phyloP scores from a whole-genome alignment of 23 tunicate genomes.

The Oikopleura dioica region DNA sequence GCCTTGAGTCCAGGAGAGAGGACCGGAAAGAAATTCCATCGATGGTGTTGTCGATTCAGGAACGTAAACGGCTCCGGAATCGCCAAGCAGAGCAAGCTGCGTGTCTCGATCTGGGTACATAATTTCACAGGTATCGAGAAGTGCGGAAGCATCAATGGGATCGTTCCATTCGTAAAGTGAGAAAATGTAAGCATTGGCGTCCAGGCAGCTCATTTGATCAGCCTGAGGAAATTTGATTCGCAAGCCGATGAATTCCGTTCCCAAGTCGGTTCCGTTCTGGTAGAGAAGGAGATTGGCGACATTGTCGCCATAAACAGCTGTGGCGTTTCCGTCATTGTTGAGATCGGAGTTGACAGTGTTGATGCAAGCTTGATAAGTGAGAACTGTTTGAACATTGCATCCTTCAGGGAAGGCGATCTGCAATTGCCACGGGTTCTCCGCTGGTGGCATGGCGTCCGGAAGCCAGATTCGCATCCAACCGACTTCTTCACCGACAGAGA shows the following conservation, averaged over 20 bases:
- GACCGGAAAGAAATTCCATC: slow-evolving; percentile 4
- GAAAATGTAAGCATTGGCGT: slow-evolving; percentile 8
- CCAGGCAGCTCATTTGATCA: not conserved
- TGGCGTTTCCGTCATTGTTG: not conserved
- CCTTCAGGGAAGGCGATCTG: slow-evolving; percentile 15
- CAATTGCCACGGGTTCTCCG: slow-evolving; percentile 12
- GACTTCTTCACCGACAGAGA: not conserved
- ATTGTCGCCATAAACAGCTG: not conserved
- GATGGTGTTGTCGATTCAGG: not conserved
- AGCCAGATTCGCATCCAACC: slow-evolving; percentile 12
- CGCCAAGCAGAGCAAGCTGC: not conserved
- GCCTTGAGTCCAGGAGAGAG: slow-evolving; percentile 4
- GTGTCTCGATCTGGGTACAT: slow-evolving; percentile 7
- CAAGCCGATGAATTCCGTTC: slow-evolving; percentile 1
- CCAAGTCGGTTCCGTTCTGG: slow-evolving; percentile 10
- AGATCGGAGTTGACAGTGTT: not conserved
- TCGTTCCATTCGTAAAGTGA: not conserved
- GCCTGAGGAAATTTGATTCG: not conserved
- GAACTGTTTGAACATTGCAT: slow-evolving; percentile 14
- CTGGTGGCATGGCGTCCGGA: not conserved
- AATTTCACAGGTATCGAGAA: not conserved
- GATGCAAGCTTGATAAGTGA: not conserved
- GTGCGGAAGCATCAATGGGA: not conserved
- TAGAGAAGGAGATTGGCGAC: not conserved
- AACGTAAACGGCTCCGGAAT: not conserved